Conservation (phyloP, 2,797 vertebrate genomes). For the Pelobates cultripes region DNA sequence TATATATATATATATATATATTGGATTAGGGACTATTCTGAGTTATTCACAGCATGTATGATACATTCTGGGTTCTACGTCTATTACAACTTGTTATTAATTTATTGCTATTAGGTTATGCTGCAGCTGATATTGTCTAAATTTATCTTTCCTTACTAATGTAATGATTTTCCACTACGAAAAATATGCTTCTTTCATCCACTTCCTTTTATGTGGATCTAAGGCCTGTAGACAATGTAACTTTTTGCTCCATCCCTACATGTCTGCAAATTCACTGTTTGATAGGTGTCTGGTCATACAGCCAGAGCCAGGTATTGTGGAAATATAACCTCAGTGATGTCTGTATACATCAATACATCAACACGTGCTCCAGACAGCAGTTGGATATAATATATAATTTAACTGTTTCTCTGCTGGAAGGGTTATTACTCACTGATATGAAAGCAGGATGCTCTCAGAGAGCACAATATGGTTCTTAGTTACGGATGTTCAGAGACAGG, state of each 20-base stretch:
- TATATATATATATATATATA: too few relatives aligned
- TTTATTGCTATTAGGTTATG: background rate
- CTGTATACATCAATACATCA: background rate
- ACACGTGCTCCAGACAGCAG: background rate
- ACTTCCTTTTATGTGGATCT: background rate
- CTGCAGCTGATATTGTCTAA: background rate
- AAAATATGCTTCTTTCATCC: background rate
- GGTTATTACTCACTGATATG: too few relatives aligned
- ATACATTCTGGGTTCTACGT: too few relatives aligned
- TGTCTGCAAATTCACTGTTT: background rate
- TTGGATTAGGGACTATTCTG: too few relatives aligned
- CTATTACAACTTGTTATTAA: too few relatives aligned
- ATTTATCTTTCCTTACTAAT: conserved; percentile 2
- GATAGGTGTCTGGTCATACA: background rate
- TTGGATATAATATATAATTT: background rate
- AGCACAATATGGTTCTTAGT: too few relatives aligned
- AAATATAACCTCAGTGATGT: background rate
- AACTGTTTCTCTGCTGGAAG: background rate
- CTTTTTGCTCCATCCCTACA: background rate
- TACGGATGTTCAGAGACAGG: too few relatives aligned
- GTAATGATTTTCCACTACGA: background rate
- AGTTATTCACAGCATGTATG: too few relatives aligned
- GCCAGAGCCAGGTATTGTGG: conserved; percentile 2
- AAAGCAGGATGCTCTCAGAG: too few relatives aligned
- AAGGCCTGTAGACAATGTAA: background rate